Evolutionary conservation across 2,797 vertebrate genomes (phyloP).

Genomic region (Enteromius treurensis): DNA sequence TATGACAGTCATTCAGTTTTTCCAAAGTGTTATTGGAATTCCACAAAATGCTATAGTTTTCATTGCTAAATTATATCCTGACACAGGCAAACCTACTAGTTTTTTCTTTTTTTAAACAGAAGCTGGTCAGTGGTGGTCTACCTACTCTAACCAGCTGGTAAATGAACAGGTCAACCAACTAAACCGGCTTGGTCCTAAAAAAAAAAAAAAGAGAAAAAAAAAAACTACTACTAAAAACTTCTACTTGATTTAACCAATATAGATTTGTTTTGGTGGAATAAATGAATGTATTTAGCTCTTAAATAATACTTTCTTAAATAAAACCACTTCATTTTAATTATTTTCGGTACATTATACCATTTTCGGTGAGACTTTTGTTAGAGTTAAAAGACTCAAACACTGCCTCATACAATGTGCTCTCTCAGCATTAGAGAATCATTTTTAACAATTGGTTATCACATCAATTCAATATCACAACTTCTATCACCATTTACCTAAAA

Average conservation of each 20-base stretch:
- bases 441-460: not conserved
- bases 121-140: conserved; percentile 6
- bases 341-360: not conserved
- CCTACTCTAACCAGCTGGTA: conserved; percentile 17
- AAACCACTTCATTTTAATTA: not conserved
- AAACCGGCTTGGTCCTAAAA: not conserved
- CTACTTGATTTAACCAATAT: not conserved
- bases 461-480: not conserved
- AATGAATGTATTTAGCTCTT: not conserved
- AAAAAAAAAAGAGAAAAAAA: too few relatives aligned
- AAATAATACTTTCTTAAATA: not conserved
- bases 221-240: not conserved
- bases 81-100: not conserved
- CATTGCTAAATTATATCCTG: not conserved
- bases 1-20: not conserved
- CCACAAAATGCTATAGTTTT: not conserved
- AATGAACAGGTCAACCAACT: conserved; percentile 6
- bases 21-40: not conserved
- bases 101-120: not conserved
- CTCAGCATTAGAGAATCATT: not conserved
- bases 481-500: not conserved
- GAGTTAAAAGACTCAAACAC: not conserved
- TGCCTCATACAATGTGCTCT: not conserved
- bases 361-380: not conserved
- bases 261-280: not conserved